Evolutionary conservation across 2,888 invertebrate species (phyloP).

Genomic region (Pristionchus arcanus): DNA sequence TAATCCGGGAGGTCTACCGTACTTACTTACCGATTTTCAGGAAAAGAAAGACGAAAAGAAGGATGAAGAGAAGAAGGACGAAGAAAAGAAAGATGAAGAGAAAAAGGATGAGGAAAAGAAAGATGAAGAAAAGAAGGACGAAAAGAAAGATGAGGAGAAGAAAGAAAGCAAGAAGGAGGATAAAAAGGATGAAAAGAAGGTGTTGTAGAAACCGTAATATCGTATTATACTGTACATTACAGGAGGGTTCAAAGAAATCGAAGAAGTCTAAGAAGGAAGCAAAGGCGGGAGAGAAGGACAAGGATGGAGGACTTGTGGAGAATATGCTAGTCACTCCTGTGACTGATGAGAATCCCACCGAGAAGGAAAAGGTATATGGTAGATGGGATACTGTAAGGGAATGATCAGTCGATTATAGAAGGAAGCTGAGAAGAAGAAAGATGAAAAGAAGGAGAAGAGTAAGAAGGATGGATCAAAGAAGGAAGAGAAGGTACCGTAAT

Average conservation of each 20-base stretch:
- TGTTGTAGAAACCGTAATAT: not conserved
- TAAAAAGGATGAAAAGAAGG: constrained; percentile 25
- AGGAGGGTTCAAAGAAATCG: constrained; percentile 10
- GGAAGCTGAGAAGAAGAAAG: constrained; percentile 11
- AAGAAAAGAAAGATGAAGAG: not conserved
- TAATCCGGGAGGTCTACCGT: not conserved
- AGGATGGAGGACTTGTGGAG: not conserved
- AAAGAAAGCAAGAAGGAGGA: not conserved
- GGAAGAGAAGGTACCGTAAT: not conserved
- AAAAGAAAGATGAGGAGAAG: not conserved
- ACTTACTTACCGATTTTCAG: not conserved
- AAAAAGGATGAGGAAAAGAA: constrained; percentile 1
- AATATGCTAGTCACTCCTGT: constrained; percentile 20
- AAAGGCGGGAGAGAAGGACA: not conserved
- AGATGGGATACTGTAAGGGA: not conserved
- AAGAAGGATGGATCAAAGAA: constrained; percentile 37
- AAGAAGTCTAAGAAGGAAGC: constrained; percentile 31
- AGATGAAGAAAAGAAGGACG: not conserved
- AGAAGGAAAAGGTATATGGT: constrained; percentile 25
- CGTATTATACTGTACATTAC: not conserved
- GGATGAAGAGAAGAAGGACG: constrained; percentile 28
- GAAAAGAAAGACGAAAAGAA: constrained; percentile 34
- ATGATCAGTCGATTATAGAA: not conserved
- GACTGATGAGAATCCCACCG: constrained; percentile 27
- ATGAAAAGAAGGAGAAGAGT: not conserved